These are phyloP conservation scores for Mesocricetus auratus DNA, from an alignment of 2,113 vertebrate species.

Conservation along the genomic window DNA sequence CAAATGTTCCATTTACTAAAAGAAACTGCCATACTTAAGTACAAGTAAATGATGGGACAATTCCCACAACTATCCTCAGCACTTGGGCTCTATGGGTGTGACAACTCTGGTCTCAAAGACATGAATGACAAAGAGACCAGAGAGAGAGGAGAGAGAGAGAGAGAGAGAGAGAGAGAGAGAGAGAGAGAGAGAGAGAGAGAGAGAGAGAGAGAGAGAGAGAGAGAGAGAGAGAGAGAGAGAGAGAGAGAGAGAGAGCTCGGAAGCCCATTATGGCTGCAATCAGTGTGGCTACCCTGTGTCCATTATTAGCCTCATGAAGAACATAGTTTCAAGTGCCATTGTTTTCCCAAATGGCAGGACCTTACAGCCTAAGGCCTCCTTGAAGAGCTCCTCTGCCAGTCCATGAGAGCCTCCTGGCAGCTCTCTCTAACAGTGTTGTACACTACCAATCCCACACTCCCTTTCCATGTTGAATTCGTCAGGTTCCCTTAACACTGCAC, in stretches of 20 bases:
- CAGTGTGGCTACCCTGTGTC: background rate
- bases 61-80: background rate
- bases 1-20: background rate
- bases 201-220: no score
- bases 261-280: background rate
- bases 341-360: background rate
- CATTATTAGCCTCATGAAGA: background rate
- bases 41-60: background rate
- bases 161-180: no score
- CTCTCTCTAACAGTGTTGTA: background rate
- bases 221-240: no score
- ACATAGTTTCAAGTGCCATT: background rate
- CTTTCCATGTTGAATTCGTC: background rate
- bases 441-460: background rate
- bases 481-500: background rate
- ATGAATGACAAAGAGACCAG: slow-evolving; percentile 6
- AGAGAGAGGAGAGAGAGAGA: background rate
- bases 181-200: no score
- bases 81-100: background rate
- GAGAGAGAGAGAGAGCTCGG: no score
- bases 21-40: background rate
- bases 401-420: background rate
- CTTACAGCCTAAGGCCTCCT: background rate
- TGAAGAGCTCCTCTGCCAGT: background rate
- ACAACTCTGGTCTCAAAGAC: background rate